phyloP scores from a whole-genome alignment of 2,113 vertebrate species.

The Pipra filicauda region DNA sequence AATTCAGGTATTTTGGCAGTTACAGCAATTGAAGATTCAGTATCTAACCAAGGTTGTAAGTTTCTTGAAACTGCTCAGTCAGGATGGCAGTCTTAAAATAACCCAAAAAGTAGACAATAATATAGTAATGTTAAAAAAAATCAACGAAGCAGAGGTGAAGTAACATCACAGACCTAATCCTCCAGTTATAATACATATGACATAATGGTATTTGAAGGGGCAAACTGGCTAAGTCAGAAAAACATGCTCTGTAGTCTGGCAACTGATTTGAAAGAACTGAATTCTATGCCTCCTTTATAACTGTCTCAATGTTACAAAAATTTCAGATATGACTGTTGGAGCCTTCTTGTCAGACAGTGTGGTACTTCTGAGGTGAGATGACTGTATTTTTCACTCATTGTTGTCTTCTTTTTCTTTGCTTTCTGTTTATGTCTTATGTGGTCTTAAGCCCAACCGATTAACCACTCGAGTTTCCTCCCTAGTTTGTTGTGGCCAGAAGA shows the following conservation, averaged over 20 bases:
- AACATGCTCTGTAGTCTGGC: background rate
- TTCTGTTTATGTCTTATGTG: background rate
- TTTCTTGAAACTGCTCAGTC: background rate
- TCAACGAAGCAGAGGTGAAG: background rate
- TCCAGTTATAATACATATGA: background rate
- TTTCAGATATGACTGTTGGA: constrained; percentile 92
- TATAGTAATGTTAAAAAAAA: background rate
- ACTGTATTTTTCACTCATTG: background rate
- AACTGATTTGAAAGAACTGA: background rate
- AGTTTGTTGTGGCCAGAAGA: background rate
- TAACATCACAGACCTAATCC: background rate
- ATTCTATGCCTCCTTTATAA: background rate
- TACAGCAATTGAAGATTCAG: background rate
- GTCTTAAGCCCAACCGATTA: background rate
- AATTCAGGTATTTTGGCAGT: background rate
- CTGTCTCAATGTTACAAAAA: constrained; percentile 18
- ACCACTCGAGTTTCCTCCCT: background rate
- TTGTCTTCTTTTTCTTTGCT: background rate
- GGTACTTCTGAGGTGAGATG: constrained; percentile 89
- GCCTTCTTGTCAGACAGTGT: constrained; percentile 94
- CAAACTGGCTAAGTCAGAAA: background rate
- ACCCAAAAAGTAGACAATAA: background rate
- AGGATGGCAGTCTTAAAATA: background rate
- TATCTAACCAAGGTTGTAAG: background rate
- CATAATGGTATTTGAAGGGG: background rate